phyloP scores from a whole-genome alignment of 2,797 vertebrate genomes.

The Scarus forsteni region DNA sequence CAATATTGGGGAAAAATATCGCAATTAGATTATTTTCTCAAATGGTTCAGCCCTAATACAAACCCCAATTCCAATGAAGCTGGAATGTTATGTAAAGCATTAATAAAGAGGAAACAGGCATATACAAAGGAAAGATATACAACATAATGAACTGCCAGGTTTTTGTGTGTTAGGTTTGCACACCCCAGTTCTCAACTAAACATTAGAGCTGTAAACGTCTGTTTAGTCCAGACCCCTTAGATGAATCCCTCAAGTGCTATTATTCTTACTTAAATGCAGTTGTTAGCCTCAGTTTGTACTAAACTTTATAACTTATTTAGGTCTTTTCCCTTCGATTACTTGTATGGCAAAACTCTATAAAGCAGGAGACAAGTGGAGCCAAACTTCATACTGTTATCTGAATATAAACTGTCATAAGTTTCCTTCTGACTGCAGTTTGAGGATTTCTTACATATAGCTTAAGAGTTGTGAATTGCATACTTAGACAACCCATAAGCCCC shows the following conservation, averaged over 20 bases:
- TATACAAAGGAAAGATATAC: no score
- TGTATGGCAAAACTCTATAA: not conserved
- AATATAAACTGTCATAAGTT: slow-evolving; percentile 52
- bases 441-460: slow-evolving; percentile 67
- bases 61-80: no score
- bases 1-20: no score
- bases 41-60: no score
- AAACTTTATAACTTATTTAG: no score
- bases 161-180: no score
- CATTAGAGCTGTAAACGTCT: slow-evolving; percentile 18
- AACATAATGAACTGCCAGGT: no score
- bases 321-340: no score
- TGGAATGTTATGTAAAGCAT: no score
- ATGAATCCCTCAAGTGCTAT: not conserved
- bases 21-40: no score
- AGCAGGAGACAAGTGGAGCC: slow-evolving; percentile 17
- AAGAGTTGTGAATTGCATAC: slow-evolving; percentile 73
- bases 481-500: slow-evolving; percentile 75
- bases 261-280: not conserved
- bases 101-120: no score
- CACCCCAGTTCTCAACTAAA: not conserved
- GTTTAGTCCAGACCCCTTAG: slow-evolving; percentile 3
- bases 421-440: slow-evolving; percentile 40
- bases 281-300: not conserved
- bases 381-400: slow-evolving; percentile 57